Conservation (phyloP, 2,113 vertebrate species). For the Leptobrachium ailaonicum region DNA sequence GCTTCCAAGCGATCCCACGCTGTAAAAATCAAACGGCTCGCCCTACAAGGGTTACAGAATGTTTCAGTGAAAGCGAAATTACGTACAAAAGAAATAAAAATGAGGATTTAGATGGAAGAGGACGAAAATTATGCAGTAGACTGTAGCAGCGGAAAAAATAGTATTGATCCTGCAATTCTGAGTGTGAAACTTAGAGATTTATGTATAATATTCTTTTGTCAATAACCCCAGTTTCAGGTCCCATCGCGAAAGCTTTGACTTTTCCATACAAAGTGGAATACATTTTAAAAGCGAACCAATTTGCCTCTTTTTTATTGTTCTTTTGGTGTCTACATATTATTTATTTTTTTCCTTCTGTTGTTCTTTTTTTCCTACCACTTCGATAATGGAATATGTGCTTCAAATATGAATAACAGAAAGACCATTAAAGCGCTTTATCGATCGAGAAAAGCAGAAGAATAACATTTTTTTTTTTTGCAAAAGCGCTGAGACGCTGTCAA, state of each 20-base stretch:
- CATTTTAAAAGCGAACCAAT: conserved; percentile 21
- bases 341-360: too few species aligned
- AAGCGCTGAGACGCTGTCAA: conserved; percentile 7
- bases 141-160: not conserved
- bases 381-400: conserved; percentile 33
- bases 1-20: not conserved
- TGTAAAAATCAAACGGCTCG: not conserved
- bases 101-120: not conserved
- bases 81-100: not conserved
- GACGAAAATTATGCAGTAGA: not conserved
- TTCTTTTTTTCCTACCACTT: conserved; percentile 13
- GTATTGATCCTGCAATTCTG: conserved; percentile 26
- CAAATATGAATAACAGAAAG: conserved; percentile 18
- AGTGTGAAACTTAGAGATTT: not conserved
- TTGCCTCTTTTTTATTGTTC: conserved; percentile 15
- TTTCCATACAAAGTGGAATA: conserved; percentile 16
- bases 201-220: conserved; percentile 17
- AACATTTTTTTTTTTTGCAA: not conserved
- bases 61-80: not conserved
- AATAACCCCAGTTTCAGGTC: conserved; percentile 12
- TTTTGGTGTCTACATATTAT: not conserved
- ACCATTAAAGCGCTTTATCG: conserved; percentile 32
- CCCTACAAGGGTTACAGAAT: not conserved
- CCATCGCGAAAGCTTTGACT: conserved; percentile 7
- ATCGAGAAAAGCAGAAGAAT: not conserved